Percentiles rank a stretch among this genome's conserved stretches.
Conservation (phyloP, 2,888 invertebrate genomes). For the Phengaris arion region DNA sequence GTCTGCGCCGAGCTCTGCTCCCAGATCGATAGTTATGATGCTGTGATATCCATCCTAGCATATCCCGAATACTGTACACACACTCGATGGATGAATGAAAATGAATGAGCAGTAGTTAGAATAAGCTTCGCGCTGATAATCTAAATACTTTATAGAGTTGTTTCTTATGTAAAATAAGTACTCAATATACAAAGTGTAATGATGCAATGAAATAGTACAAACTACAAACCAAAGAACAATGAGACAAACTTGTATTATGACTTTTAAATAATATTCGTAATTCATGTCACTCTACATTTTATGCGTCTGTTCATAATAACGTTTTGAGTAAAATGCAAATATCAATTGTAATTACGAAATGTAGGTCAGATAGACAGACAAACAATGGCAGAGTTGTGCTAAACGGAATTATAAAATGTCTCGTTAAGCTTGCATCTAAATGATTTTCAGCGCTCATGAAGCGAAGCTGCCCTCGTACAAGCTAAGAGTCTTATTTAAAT, state of each 20-base stretch:
- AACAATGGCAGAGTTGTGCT: constrained; percentile 32
- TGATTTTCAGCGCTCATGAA: constrained; percentile 45
- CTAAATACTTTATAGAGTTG: no score
- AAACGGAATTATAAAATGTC: constrained; percentile 36
- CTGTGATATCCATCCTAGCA: constrained; percentile 39
- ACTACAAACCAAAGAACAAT: no score
- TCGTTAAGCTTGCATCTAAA: constrained; percentile 44
- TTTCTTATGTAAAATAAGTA: no score
- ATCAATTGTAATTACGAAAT: constrained; percentile 30
- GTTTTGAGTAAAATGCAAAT: constrained; percentile 30
- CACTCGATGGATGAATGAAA: no score
- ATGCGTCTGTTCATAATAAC: constrained; percentile 8
- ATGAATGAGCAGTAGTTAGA: no score
- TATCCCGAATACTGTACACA: no score
- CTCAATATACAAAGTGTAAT: neutral
- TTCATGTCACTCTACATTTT: constrained; percentile 17
- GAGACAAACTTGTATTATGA: neutral
- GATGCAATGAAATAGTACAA: neutral
- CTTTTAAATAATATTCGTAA: neutral
- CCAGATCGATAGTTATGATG: constrained; percentile 42
- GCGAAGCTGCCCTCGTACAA: constrained; percentile 41
- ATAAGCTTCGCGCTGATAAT: no score
- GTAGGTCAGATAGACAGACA: constrained; percentile 30
- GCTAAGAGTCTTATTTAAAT: constrained; percentile 49
- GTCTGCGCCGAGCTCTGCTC: constrained; percentile 37